Percentiles rank a stretch among this genome's conserved stretches.
These are phyloP conservation scores for Callaeas wilsoni DNA, from an alignment of 2,113 vertebrate species.

Conservation along the genomic window DNA sequence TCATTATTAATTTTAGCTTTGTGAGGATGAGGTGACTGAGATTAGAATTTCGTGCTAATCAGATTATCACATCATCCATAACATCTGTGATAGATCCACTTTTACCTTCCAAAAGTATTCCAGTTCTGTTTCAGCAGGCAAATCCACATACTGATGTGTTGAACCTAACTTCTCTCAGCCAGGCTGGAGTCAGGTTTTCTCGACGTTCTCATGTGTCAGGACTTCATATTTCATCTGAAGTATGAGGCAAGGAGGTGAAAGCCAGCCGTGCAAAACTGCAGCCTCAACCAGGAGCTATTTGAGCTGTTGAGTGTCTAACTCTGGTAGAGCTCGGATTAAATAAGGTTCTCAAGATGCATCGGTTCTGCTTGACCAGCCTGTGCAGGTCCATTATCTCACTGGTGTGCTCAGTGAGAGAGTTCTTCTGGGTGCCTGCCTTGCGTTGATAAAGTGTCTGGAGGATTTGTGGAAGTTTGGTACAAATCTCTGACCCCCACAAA, in stretches of 20 bases:
- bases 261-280: not conserved
- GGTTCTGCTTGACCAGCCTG: not conserved
- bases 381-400: not conserved
- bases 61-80: not conserved
- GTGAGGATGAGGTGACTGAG: not conserved
- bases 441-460: not conserved
- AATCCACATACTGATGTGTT: not conserved
- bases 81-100: not conserved
- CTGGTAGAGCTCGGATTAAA: not conserved
- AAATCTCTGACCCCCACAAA: not conserved
- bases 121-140: not conserved
- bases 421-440: not conserved
- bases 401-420: not conserved
- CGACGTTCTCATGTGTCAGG: accelerated
- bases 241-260: not conserved
- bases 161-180: not conserved
- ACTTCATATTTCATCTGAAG: not conserved
- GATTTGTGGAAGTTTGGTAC: not conserved
- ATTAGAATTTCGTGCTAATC: not conserved
- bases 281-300: not conserved
- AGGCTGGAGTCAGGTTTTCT: not conserved
- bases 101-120: not conserved
- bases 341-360: not conserved
- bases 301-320: not conserved
- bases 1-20: not conserved